These are phyloP conservation scores for Malurus cyaneus DNA, from an alignment of 2,113 vertebrate species.

Conservation along the genomic window DNA sequence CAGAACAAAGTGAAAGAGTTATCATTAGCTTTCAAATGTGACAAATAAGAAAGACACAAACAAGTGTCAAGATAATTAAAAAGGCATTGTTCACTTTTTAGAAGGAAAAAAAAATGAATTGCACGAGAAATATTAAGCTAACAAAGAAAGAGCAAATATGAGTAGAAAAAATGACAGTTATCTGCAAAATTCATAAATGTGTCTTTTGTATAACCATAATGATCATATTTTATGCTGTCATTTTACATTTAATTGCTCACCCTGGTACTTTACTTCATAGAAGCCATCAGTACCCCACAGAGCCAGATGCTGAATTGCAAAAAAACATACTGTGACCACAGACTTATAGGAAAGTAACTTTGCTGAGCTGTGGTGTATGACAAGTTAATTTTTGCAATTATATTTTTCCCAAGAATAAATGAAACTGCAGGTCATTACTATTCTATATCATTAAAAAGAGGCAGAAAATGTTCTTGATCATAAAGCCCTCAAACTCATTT, in stretches of 20 bases:
- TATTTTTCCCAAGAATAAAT: constrained; percentile 83
- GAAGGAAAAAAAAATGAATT: constrained; percentile 76
- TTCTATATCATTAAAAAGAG: constrained; percentile 74
- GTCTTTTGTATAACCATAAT: constrained; percentile 89
- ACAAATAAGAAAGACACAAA: constrained; percentile 78
- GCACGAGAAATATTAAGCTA: constrained; percentile 83
- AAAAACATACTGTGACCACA: constrained; percentile 84
- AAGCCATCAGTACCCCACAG: constrained; percentile 87
- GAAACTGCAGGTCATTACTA: constrained; percentile 76
- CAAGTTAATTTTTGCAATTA: constrained; percentile 87
- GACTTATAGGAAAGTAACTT: constrained; percentile 80
- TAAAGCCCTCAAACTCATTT: constrained; percentile 70
- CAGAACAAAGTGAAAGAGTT: constrained; percentile 70
- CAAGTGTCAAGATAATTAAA: constrained; percentile 80
- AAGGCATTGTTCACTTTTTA: constrained; percentile 76
- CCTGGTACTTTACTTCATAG: constrained; percentile 82
- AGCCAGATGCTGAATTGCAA: constrained; percentile 85
- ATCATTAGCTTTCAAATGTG: constrained; percentile 74
- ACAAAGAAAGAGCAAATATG: constrained; percentile 84
- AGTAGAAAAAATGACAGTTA: constrained; percentile 87
- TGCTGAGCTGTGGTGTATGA: constrained; percentile 81
- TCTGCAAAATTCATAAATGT: constrained; percentile 93
- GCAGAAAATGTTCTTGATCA: constrained; percentile 67
- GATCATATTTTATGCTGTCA: constrained; percentile 90
- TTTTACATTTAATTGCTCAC: constrained; percentile 85